Evolutionary conservation across 2,113 vertebrate species (phyloP).

Genomic region (Nannobrachium achirus): DNA sequence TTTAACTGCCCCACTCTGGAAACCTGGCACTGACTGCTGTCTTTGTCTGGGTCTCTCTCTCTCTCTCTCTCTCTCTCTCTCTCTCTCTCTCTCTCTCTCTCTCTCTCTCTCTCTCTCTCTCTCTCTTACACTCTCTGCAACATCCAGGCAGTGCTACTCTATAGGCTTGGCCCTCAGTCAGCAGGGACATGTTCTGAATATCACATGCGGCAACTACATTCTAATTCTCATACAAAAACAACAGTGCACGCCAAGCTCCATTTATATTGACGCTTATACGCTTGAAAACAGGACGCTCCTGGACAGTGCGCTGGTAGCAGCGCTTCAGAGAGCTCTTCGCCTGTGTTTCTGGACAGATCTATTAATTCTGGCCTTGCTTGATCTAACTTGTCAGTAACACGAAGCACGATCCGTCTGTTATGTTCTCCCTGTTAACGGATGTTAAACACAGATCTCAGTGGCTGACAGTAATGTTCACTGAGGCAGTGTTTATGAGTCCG

Average conservation of each 20-base stretch:
- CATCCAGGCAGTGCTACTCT: conserved; percentile 56
- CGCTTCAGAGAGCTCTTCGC: conserved; percentile 19
- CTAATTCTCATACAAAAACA: conserved; percentile 31
- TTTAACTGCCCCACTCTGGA: conserved; percentile 74
- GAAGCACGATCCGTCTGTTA: conserved; percentile 53
- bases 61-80: neutral
- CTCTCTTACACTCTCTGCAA: neutral
- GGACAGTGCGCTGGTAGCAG: conserved; percentile 2
- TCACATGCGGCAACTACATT: conserved; percentile 49
- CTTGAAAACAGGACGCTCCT: conserved; percentile 29
- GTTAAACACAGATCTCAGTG: conserved; percentile 66
- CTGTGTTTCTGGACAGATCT: too few species aligned
- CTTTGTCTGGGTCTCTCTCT: conserved; percentile 66
- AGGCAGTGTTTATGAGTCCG: conserved; percentile 66
- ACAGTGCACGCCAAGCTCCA: conserved; percentile 1
- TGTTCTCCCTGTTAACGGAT: conserved; percentile 62
- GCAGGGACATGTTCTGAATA: conserved; percentile 56
- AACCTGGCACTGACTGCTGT: conserved; percentile 72
- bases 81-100: neutral
- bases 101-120: conserved; percentile 31
- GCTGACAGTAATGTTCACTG: conserved; percentile 65
- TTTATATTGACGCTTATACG: conserved; percentile 2
- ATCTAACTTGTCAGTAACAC: conserved; percentile 51
- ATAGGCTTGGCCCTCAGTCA: conserved; percentile 45
- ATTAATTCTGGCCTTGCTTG: conserved; percentile 26